Evolutionary conservation across 2,113 vertebrate species (phyloP).

Genomic region (Chelonoidis abingdonii): DNA sequence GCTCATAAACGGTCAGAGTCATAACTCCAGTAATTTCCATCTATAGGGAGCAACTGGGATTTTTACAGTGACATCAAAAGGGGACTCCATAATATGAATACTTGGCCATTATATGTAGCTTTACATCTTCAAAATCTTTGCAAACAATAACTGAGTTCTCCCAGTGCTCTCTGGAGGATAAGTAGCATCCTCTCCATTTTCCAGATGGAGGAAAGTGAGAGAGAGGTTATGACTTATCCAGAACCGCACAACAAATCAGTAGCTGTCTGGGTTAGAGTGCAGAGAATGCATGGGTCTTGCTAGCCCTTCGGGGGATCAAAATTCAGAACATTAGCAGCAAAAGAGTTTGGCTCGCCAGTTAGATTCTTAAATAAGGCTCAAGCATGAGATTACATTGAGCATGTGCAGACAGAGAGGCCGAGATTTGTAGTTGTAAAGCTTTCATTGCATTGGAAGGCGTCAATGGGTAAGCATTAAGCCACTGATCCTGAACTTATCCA

Average conservation of each 20-base stretch:
- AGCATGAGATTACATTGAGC: neutral
- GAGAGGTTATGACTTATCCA: neutral
- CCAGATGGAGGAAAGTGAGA: neutral
- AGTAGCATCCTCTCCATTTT: neutral
- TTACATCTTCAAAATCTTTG: neutral
- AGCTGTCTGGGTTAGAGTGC: neutral
- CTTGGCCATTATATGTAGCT: rapidly evolving
- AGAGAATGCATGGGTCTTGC: neutral
- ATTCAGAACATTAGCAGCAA: neutral
- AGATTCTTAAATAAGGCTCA: neutral
- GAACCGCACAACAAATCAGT: neutral
- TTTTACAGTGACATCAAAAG: neutral
- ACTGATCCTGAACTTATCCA: neutral
- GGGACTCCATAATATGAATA: neutral
- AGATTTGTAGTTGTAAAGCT: neutral
- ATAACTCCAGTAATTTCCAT: neutral
- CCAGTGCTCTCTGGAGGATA: neutral
- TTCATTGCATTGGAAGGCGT: neutral
- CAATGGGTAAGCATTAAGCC: neutral
- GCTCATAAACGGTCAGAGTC: neutral
- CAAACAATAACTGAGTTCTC: neutral
- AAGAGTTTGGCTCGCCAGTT: neutral
- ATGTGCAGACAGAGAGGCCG: neutral
- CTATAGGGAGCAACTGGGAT: rapidly evolving
- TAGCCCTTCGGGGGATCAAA: neutral